phyloP scores from a whole-genome alignment of 2,797 vertebrate genomes.

The Hozukius guyotensis region DNA sequence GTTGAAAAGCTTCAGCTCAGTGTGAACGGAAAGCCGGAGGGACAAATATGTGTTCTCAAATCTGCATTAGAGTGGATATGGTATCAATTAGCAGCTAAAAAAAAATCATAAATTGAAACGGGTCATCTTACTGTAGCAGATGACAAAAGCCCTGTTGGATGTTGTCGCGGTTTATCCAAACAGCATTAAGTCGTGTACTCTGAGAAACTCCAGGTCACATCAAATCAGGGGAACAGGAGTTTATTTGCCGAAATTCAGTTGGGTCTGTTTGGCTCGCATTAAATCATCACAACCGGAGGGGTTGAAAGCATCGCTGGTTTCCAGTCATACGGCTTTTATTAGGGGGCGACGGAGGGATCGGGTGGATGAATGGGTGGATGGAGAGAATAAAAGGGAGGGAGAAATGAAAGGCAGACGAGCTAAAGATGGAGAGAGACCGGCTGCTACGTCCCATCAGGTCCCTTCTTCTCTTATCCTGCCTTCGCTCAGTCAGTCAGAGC shows the following conservation, averaged over 20 bases:
- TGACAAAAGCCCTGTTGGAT: constrained; percentile 5
- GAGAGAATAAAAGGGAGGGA: constrained; percentile 35
- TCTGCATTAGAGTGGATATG: not conserved
- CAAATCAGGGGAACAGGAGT: constrained; percentile 37
- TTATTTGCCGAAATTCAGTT: constrained; percentile 39
- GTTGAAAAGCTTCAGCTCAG: not conserved
- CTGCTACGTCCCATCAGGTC: constrained; percentile 14
- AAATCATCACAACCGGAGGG: constrained; percentile 46
- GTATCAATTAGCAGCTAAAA: constrained; percentile 23
- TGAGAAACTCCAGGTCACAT: constrained; percentile 29
- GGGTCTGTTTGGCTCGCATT: constrained; percentile 45
- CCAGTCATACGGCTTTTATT: constrained; percentile 65
- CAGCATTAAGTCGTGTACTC: constrained; percentile 19
- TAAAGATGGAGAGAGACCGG: constrained; percentile 32
- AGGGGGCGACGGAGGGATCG: constrained; percentile 24
- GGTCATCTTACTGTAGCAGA: not conserved
- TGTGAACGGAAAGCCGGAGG: constrained; percentile 2
- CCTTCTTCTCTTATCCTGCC: not conserved
- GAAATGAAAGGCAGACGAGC: constrained; percentile 46
- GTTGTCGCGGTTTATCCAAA: constrained; percentile 24
- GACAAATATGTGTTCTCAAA: not conserved
- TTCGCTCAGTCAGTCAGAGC: not conserved
- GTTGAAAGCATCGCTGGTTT: constrained; percentile 33
- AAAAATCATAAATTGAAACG: not conserved
- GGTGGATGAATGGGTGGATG: constrained; percentile 22